phyloP scores from a whole-genome alignment of 2,888 invertebrate genomes.

The Drosophila helvetica region DNA sequence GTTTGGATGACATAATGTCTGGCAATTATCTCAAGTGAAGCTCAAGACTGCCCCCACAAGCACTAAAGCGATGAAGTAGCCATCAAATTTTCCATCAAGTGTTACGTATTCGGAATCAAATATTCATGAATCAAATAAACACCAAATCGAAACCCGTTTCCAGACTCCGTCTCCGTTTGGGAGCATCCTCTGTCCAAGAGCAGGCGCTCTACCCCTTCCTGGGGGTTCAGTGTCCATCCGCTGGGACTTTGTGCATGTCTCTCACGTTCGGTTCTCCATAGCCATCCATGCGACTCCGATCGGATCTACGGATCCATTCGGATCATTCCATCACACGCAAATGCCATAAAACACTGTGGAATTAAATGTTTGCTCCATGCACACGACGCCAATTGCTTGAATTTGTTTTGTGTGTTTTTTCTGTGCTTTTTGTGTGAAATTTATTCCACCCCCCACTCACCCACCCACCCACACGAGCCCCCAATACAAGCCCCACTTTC shows the following conservation, averaged over 20 bases:
- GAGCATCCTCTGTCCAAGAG: background rate
- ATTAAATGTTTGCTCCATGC: constrained; percentile 26
- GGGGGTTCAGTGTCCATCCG: no score
- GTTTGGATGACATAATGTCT: constrained; percentile 48
- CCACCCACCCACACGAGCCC: background rate
- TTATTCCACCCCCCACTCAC: constrained; percentile 9
- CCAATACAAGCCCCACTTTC: constrained; percentile 1
- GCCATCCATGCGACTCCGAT: background rate
- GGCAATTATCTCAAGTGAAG: constrained; percentile 59
- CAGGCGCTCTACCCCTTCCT: no score
- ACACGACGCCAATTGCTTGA: constrained; percentile 44
- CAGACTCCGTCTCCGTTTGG: background rate
- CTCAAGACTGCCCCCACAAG: constrained; percentile 54
- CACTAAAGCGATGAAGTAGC: constrained; percentile 1
- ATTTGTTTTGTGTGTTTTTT: constrained; percentile 15
- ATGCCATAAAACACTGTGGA: constrained; percentile 49
- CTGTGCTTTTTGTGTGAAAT: background rate
- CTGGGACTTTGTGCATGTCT: constrained; percentile 2
- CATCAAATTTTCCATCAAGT: constrained; percentile 41
- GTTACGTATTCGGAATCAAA: constrained; percentile 34
- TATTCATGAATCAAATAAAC: constrained; percentile 6
- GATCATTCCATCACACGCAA: constrained; percentile 58
- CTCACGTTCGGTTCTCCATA: constrained; percentile 14
- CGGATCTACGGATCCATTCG: constrained; percentile 13
- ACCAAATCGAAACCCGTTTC: background rate